Evolutionary conservation across 1,140 invertebrate genomes (phyloP), one percentile per base, ranked within the genome.

Genomic region (Ceratoteleas bidentatus): DNA sequence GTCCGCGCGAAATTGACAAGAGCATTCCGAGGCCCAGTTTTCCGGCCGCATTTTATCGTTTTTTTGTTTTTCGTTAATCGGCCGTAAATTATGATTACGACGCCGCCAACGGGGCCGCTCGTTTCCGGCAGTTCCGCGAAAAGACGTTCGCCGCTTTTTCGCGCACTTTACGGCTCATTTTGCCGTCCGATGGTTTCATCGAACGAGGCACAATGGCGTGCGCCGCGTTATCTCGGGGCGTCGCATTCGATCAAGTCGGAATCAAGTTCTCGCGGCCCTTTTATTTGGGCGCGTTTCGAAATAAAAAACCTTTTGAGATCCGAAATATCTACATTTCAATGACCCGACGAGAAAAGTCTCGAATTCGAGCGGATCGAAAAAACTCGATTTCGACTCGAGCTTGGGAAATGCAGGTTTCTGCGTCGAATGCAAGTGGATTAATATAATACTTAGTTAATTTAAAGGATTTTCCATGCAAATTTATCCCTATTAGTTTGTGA

Each of bases 101-200:
- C 24, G 24, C 24, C 24, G 24, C 24, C 24, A 24, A 24, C 24
- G 24, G 24, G 24, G 24, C 24, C 45, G 45, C 47, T 32, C 16
- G 54, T 52, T 77, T 68, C 65, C 74, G 74, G 65, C 58, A 64
- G 60, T 77, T 77, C 74, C 45, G 34, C 56, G 74, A 77, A 77
- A 70, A 77, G 75, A 60, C 66, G 65, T 78, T 78, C 24, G 47
- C 66, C 73, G 38, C 61, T 64, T 73, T 61, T 79, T 73, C 68
- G 56, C 56, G 43, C 68, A 58, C 16, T 32, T 77, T 80, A 80
- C 69, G 56, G 52, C 62, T 80, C 66, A 80, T 80, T 80, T 73
- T 80, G 24, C 61, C 56, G 52, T 73, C 64, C 32, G 57, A 80
- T 80, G 69, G 57, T 80, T 80, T 80, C 77, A 80, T 80, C 62